Percentiles rank a stretch among this genome's conserved stretches.
These are phyloP conservation scores for Lithophane ornitopus DNA, from an alignment of 2,888 invertebrate genomes.

Conservation along the genomic window DNA sequence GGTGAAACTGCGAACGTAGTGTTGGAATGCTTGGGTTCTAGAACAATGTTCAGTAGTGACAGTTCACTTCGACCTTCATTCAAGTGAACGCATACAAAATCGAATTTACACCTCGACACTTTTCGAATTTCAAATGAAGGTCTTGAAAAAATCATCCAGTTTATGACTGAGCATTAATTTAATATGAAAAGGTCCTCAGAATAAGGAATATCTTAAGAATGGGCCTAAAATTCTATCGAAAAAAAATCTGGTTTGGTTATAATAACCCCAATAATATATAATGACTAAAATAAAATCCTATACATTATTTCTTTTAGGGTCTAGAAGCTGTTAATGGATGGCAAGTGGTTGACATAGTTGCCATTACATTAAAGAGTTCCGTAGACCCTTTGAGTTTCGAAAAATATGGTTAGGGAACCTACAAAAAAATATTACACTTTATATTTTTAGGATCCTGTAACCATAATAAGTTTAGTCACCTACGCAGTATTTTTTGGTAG, in stretches of 20 bases:
- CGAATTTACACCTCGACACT: not conserved
- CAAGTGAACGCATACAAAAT: not conserved
- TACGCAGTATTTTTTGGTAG: constrained; percentile 52
- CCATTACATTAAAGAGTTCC: constrained; percentile 14
- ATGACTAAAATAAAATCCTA: not conserved
- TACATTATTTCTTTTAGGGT: constrained; percentile 18
- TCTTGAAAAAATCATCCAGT: not conserved
- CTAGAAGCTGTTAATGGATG: constrained; percentile 20
- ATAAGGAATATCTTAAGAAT: no score
- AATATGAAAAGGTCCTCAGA: no score
- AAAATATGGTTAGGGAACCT: not conserved
- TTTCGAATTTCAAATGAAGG: not conserved
- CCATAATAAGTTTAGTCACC: constrained; percentile 34
- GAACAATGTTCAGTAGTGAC: not conserved
- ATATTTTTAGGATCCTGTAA: constrained; percentile 17
- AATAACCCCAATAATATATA: not conserved
- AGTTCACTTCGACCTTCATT: not conserved
- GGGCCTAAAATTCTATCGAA: not conserved
- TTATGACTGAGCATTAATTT: not conserved
- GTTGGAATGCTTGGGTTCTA: not conserved
- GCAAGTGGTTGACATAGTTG: not conserved
- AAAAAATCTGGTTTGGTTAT: no score
- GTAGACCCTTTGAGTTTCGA: not conserved
- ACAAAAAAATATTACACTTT: not conserved
- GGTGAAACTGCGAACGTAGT: not conserved